phyloP scores from a whole-genome alignment of 2,888 invertebrate genomes.

The Ditula angustiorana region DNA sequence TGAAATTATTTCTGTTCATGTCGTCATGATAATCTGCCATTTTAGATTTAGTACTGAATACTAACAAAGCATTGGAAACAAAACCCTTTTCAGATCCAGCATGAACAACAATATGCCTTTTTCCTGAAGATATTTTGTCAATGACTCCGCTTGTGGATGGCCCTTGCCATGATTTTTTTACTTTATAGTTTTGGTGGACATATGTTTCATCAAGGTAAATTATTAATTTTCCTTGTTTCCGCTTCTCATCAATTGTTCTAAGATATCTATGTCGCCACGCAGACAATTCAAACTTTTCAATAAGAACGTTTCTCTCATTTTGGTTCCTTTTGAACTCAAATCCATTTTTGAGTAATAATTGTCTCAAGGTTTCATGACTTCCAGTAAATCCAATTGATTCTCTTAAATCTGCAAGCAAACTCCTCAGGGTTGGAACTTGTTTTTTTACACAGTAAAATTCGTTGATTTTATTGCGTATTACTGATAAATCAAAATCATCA shows the following conservation, averaged over 20 bases:
- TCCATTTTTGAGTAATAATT: too few species aligned
- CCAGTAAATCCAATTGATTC: too few species aligned
- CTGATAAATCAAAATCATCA: conserved; percentile 34
- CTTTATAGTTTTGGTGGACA: conserved; percentile 2
- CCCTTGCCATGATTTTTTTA: conserved; percentile 18
- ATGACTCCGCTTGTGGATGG: conserved; percentile 2
- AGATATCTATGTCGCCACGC: conserved; percentile 6
- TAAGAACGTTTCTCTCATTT: too few species aligned
- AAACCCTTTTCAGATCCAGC: too few species aligned
- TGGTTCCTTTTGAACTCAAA: too few species aligned
- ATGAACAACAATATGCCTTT: neutral
- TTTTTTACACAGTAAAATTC: conserved; percentile 35
- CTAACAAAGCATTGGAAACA: too few species aligned
- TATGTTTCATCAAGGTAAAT: conserved; percentile 16
- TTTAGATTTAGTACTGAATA: too few species aligned
- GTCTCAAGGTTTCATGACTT: too few species aligned
- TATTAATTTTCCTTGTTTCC: neutral
- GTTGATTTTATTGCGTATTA: too few species aligned
- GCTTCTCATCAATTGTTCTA: neutral
- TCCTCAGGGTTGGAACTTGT: conserved; percentile 15
- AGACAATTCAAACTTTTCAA: neutral
- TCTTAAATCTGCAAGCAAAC: too few species aligned
- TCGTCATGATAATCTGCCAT: too few species aligned
- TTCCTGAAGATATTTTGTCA: conserved; percentile 1
- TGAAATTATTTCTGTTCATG: too few species aligned